Evolutionary conservation across 1,140 invertebrate genomes (phyloP), one percentile per base, ranked within the genome.

Genomic region (Antheraea pernyi): DNA sequence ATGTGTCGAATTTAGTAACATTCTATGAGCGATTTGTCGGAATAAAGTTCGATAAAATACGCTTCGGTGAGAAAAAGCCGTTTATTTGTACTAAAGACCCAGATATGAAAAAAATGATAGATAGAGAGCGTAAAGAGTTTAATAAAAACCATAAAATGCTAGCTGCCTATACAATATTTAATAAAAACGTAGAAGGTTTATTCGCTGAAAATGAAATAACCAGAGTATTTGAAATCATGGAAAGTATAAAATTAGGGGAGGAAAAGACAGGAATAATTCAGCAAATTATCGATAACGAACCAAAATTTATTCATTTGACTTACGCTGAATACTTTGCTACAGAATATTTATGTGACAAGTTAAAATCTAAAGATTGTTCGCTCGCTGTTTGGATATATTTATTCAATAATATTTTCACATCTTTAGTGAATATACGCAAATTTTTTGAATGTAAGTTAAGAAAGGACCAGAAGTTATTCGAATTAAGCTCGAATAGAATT

Each of bases 291-390:
- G 42, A 19, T 22, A 48, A 67, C 16, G 58, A 22, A 11, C 69
- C 65, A n/a, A 48, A 39, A 37, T 71, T 71, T 30, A 46, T 71
- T 30, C 64, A 71, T 65, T 65, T 39, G 7, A 59, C 65, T 8
- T 61, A 53, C 63, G 71, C 71, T 39, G 71, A 72, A 68, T 68
- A 72, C 63, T 72, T 68, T 42, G 71, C 67, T 16, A 48, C 53
- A 8, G 71, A 72, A 48, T 68, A 59, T 58, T 39, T 68, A 19
- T 68, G 42, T 36, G 67, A 68, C 19, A 59, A 59, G 18, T 61
- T 72, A n/a, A 59, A 68, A 61, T 19, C 36, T 11, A 16, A 37
- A 30, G 7, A 46, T 22, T 37, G 37, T 48, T 19, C 53, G 18
- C 5, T 19, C 10, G 11, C 30, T 9, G 16, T 39, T 13, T 60